Evolutionary conservation across 1,140 invertebrate species (phyloP).

Genomic region (Zaprionus taronus): DNA sequence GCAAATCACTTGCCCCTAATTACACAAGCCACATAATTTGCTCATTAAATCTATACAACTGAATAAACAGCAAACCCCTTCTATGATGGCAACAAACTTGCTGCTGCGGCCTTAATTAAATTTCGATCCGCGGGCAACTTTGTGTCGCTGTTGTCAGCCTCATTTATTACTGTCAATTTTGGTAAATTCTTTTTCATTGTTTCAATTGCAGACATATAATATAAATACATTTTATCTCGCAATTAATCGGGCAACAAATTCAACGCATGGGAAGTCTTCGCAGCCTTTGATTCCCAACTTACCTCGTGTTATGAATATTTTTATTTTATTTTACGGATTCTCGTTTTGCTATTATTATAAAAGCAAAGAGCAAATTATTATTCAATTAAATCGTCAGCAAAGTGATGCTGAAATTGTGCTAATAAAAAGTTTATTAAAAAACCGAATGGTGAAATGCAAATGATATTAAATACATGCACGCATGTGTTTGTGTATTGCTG

Average conservation of each 20-base stretch:
- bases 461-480: slow-evolving; percentile 8
- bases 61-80: slow-evolving; percentile 14
- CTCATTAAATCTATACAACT: slow-evolving; percentile 32
- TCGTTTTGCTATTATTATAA: slow-evolving; percentile 6
- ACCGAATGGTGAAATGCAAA: slow-evolving; percentile 22
- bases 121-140: slow-evolving; percentile 20
- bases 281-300: not conserved
- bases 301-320: not conserved
- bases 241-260: slow-evolving; percentile 16
- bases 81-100: slow-evolving; percentile 2
- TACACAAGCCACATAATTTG: slow-evolving; percentile 28
- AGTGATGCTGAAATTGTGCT: slow-evolving; percentile 17
- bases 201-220: not conserved
- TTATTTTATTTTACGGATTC: not conserved
- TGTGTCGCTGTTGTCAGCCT: not conserved
- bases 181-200: slow-evolving; percentile 4
- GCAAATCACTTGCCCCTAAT: slow-evolving; percentile 9
- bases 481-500: not conserved
- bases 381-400: slow-evolving; percentile 37
- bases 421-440: slow-evolving; percentile 57
- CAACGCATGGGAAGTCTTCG: not conserved
- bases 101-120: slow-evolving; percentile 29
- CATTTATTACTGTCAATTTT: slow-evolving; percentile 15
- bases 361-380: slow-evolving; percentile 38
- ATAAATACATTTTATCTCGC: slow-evolving; percentile 1